Evolutionary conservation across 2,888 invertebrate species (phyloP).

Genomic region (Temnothorax unifasciatus): DNA sequence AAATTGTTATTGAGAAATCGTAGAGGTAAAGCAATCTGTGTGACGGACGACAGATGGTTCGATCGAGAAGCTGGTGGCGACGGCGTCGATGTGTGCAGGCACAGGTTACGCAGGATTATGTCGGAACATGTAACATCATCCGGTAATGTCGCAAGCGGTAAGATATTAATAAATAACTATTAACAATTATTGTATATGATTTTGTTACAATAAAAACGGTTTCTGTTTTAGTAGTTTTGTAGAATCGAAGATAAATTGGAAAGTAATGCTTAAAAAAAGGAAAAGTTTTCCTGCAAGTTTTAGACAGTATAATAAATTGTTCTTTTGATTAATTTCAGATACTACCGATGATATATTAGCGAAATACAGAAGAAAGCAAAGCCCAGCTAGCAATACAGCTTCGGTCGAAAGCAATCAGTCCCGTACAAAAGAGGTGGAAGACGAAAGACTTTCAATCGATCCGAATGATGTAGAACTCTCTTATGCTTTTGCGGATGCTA

Average conservation of each 20-base stretch:
- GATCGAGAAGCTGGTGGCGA: too few relatives aligned
- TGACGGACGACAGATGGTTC: too few relatives aligned
- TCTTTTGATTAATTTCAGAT: slow-evolving; percentile 86
- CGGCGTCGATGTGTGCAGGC: slow-evolving; percentile 77
- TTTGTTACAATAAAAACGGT: not conserved
- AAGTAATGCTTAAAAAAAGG: slow-evolving; percentile 1
- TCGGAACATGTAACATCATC: slow-evolving; percentile 85
- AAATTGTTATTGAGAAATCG: too few relatives aligned
- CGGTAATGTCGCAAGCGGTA: slow-evolving; percentile 79
- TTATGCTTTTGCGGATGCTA: slow-evolving; percentile 90
- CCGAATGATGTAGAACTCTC: slow-evolving; percentile 88
- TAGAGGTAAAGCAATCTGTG: too few relatives aligned
- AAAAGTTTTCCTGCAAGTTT: not conserved
- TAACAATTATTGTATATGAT: not conserved
- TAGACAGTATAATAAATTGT: not conserved
- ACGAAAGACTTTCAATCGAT: slow-evolving; percentile 87
- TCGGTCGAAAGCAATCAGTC: slow-evolving; percentile 85
- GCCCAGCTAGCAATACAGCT: slow-evolving; percentile 88
- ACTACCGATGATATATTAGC: slow-evolving; percentile 97
- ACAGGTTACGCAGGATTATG: slow-evolving; percentile 83
- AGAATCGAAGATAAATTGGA: not conserved
- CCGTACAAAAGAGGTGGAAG: slow-evolving; percentile 86
- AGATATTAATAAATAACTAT: slow-evolving; percentile 13
- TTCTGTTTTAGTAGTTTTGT: not conserved
- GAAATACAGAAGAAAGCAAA: slow-evolving; percentile 94